Evolutionary conservation across 2,888 invertebrate genomes (phyloP).

Genomic region (Nebria salina): DNA sequence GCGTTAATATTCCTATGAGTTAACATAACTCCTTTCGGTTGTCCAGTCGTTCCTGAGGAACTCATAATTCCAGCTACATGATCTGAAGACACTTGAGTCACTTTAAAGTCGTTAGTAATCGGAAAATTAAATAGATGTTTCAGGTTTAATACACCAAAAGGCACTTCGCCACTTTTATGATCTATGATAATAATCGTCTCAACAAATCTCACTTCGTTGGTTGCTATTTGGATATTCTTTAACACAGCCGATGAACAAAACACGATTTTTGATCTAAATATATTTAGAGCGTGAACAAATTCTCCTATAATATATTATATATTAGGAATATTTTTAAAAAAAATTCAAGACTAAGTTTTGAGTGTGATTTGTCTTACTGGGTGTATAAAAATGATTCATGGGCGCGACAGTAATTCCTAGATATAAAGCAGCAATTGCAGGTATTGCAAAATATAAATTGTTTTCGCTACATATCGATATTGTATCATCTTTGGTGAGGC

Average conservation of each 20-base stretch:
- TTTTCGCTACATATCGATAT: conserved; percentile 69
- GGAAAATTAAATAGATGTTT: conserved; percentile 41
- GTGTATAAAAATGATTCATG: conserved; percentile 67
- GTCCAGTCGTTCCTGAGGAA: conserved; percentile 83
- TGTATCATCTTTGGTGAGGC: conserved; percentile 64
- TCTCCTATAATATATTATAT: conserved; percentile 65
- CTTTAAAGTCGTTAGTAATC: conserved; percentile 56
- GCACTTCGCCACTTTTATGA: conserved; percentile 54
- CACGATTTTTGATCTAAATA: conserved; percentile 73
- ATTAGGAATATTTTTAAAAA: too few relatives aligned
- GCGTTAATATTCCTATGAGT: conserved; percentile 72
- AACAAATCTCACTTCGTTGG: conserved; percentile 64
- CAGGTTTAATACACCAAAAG: conserved; percentile 58
- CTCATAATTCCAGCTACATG: conserved; percentile 74
- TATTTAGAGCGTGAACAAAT: conserved; percentile 69
- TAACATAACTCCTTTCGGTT: conserved; percentile 81
- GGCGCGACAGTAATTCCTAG: conserved; percentile 67
- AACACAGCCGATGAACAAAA: conserved; percentile 69
- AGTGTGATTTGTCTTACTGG: conserved; percentile 57
- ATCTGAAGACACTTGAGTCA: conserved; percentile 64
- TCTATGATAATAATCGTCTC: conserved; percentile 69
- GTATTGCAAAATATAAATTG: conserved; percentile 65
- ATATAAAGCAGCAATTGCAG: conserved; percentile 65
- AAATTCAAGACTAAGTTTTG: too few relatives aligned
- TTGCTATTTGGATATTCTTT: conserved; percentile 66